Evolutionary conservation across 1,140 invertebrate species (phyloP).

Genomic region (Cyrtorhinus lividipennis): DNA sequence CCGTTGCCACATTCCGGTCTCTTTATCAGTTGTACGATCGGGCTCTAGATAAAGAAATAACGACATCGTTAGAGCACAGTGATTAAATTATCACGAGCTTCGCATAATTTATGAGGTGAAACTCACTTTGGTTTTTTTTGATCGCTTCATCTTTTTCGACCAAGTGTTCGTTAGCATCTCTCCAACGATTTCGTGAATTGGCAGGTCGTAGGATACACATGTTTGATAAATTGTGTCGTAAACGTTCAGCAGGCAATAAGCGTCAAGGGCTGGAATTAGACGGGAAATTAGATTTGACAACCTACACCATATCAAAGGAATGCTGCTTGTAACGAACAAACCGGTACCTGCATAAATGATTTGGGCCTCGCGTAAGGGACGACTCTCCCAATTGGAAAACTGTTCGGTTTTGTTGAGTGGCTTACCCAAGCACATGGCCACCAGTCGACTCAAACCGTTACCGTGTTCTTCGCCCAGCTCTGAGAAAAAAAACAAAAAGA

Average conservation of each 20-base stretch:
- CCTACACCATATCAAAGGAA: slow-evolving; percentile 2
- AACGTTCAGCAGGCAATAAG: slow-evolving; percentile 51
- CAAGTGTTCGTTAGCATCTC: slow-evolving; percentile 28
- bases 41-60: too few species aligned
- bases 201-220: slow-evolving; percentile 36
- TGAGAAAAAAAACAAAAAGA: slow-evolving; percentile 1
- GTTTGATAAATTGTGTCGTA: slow-evolving; percentile 41
- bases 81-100: too few species aligned
- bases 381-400: slow-evolving; percentile 73
- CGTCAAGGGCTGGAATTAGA: slow-evolving; percentile 39
- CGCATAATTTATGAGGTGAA: too few species aligned
- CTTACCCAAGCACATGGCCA: slow-evolving; percentile 52
- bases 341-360: slow-evolving; percentile 56
- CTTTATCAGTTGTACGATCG: slow-evolving; percentile 4
- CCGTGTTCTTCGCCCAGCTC: slow-evolving; percentile 9
- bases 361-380: slow-evolving; percentile 59
- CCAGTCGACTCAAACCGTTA: slow-evolving; percentile 34
- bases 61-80: too few species aligned
- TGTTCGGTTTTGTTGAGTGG: slow-evolving; percentile 66
- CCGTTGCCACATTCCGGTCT: slow-evolving; percentile 1
- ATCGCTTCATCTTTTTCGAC: slow-evolving; percentile 14
- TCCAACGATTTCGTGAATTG: slow-evolving; percentile 43
- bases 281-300: slow-evolving; percentile 4
- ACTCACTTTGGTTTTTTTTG: slow-evolving; percentile 16
- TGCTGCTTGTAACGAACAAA: background rate